These are phyloP conservation scores for Dryocosmus kuriphilus DNA, from an alignment of 2,888 invertebrate genomes.

Conservation along the genomic window DNA sequence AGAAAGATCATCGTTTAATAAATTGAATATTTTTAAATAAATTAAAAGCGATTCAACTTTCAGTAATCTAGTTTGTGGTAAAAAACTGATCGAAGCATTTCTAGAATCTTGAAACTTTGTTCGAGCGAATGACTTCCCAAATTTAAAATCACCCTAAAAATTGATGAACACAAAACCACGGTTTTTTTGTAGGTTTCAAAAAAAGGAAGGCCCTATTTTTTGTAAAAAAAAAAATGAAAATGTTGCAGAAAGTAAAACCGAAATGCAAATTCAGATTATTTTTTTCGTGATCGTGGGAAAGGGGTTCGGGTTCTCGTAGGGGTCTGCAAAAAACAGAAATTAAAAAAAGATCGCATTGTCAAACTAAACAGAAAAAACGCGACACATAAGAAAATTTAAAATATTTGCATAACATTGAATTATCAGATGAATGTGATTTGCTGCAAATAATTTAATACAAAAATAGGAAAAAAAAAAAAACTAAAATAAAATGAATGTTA, in stretches of 20 bases:
- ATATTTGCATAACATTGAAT: neutral
- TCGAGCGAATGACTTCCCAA: constrained; percentile 54
- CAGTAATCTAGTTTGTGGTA: neutral
- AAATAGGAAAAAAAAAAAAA: constrained; percentile 8
- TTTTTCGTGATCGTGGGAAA: constrained; percentile 27
- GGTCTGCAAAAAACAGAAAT: constrained; percentile 10
- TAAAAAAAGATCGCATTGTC: neutral
- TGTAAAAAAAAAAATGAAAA: constrained; percentile 60
- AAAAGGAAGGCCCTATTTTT: constrained; percentile 75
- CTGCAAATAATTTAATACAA: neutral
- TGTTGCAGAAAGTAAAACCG: constrained; percentile 33
- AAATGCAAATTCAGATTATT: constrained; percentile 50
- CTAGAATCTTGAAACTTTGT: constrained; percentile 45
- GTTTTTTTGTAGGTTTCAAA: constrained; percentile 38
- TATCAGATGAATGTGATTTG: neutral
- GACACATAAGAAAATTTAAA: neutral
- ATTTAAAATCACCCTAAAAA: constrained; percentile 39
- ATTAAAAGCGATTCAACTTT: neutral
- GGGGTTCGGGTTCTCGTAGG: neutral
- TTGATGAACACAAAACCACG: constrained; percentile 73
- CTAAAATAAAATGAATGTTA: neutral
- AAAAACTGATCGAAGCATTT: constrained; percentile 19
- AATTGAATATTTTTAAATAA: neutral
- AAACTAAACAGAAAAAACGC: constrained; percentile 9
- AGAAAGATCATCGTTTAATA: neutral